Conservation (phyloP, 2,797 vertebrate species). For the Urophycis tenuis region DNA sequence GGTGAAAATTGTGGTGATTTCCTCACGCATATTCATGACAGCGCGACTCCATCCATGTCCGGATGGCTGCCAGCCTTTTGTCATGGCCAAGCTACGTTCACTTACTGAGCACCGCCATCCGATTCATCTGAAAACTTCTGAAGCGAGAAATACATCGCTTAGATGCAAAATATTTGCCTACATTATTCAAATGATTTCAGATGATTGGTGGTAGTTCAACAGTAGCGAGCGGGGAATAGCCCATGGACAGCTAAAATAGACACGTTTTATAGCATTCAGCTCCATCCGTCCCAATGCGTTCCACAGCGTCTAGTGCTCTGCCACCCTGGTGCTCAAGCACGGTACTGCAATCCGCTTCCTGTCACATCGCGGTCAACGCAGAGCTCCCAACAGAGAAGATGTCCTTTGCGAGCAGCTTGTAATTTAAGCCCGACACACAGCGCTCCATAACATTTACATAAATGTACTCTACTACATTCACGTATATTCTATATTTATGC, state of each 20-base stretch:
- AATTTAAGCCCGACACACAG: neutral
- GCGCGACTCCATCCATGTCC: no score
- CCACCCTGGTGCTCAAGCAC: neutral
- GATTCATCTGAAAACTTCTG: no score
- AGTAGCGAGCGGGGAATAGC: neutral
- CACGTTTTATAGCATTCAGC: neutral
- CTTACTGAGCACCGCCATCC: neutral
- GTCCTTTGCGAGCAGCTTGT: neutral
- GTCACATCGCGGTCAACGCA: no score
- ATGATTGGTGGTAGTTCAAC: no score
- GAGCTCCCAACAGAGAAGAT: neutral
- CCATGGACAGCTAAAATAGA: no score
- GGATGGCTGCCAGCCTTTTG: neutral
- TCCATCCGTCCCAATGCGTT: neutral
- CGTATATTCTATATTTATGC: neutral
- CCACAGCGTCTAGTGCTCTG: neutral
- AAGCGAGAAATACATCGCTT: no score
- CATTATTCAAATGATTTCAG: no score
- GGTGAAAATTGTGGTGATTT: neutral
- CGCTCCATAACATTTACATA: neutral
- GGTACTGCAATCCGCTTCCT: neutral
- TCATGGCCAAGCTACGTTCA: neutral
- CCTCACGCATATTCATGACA: neutral
- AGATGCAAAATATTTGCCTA: no score
- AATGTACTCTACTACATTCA: neutral